Evolutionary conservation across 2,113 vertebrate genomes (phyloP).

Genomic region (Gambusia affinis): DNA sequence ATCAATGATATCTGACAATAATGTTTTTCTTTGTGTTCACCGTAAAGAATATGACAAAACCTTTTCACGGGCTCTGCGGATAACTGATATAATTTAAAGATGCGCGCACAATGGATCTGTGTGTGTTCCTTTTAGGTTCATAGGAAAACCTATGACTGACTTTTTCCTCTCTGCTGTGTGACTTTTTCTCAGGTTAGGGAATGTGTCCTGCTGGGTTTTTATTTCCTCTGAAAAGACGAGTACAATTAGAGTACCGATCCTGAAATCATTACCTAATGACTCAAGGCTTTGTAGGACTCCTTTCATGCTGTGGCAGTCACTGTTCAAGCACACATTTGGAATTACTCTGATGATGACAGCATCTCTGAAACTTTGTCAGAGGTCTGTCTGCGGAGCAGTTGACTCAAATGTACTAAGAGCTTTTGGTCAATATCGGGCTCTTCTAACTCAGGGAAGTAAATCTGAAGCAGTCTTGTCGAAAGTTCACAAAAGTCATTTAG

Average conservation of each 20-base stretch:
- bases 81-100: not conserved
- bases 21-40: not conserved
- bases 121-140: not conserved
- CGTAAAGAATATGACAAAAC: not conserved
- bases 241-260: slow-evolving; percentile 65
- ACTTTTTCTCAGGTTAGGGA: slow-evolving; percentile 59
- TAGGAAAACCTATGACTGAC: slow-evolving; percentile 19
- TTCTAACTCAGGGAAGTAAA: not conserved
- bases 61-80: not conserved
- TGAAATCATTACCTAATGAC: slow-evolving; percentile 76
- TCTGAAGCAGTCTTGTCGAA: no score
- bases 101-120: not conserved
- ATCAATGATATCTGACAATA: slow-evolving; percentile 1
- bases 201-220: slow-evolving; percentile 70
- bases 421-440: slow-evolving; percentile 18
- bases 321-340: slow-evolving; percentile 30
- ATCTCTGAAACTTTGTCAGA: slow-evolving; percentile 8
- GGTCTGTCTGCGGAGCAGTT: slow-evolving; percentile 14
- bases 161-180: slow-evolving; percentile 35
- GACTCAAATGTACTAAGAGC: slow-evolving; percentile 18
- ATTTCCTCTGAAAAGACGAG: slow-evolving; percentile 70
- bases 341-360: slow-evolving; percentile 30
- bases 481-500: no score
- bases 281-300: slow-evolving; percentile 61
- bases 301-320: slow-evolving; percentile 51